phyloP scores from a whole-genome alignment of 2,888 invertebrate genomes.

The Drosophila subquinaria region DNA sequence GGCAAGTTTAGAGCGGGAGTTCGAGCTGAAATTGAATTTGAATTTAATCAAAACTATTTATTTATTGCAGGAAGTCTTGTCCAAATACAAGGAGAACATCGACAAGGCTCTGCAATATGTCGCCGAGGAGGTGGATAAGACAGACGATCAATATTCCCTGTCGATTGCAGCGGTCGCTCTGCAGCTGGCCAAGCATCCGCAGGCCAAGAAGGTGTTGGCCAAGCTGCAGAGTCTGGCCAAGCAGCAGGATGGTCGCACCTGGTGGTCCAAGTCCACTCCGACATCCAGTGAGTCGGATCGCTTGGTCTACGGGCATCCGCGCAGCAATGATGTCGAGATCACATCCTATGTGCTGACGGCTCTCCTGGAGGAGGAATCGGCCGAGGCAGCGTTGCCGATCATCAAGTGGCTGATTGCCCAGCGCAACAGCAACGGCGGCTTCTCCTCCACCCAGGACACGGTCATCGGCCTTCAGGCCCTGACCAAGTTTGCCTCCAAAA shows the following conservation, averaged over 20 bases:
- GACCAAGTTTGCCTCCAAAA: conserved; percentile 88
- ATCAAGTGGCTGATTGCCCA: conserved; percentile 91
- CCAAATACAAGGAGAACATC: conserved; percentile 88
- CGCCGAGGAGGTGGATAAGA: conserved; percentile 88
- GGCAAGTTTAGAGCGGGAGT: conserved; percentile 84
- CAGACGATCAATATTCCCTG: conserved; percentile 90
- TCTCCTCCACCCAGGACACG: conserved; percentile 92
- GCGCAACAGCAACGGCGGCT: conserved; percentile 90
- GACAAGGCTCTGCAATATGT: conserved; percentile 92
- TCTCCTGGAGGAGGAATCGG: conserved; percentile 85
- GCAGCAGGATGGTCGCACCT: conserved; percentile 88
- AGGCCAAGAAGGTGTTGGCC: conserved; percentile 88
- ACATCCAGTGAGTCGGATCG: conserved; percentile 70
- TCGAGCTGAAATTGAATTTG: background rate
- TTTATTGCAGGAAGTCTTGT: conserved; percentile 66
- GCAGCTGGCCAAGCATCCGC: conserved; percentile 90
- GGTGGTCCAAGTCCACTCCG: conserved; percentile 90
- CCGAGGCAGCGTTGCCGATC: conserved; percentile 86
- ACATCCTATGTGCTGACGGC: conserved; percentile 95
- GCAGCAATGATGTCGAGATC: conserved; percentile 91
- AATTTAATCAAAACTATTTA: too few species aligned
- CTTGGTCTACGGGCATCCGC: conserved; percentile 86
- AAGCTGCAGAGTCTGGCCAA: conserved; percentile 86
- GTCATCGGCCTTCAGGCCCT: conserved; percentile 91
- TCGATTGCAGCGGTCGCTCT: conserved; percentile 92